phyloP scores from a whole-genome alignment of 2,797 vertebrate species.

The Carcharodon carcharias region DNA sequence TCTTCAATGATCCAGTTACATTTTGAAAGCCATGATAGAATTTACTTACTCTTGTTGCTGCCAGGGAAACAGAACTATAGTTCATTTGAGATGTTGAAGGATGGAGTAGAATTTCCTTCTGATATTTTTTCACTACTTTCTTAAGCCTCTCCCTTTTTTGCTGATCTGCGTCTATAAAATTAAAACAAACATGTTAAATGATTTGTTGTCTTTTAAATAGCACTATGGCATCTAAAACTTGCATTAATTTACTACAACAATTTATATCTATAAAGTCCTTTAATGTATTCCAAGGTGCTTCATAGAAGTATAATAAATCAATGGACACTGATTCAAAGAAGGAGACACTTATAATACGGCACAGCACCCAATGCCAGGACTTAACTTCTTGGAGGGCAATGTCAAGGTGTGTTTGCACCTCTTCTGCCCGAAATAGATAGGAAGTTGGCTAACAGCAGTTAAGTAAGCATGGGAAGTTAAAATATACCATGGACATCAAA shows the following conservation, averaged over 20 bases:
- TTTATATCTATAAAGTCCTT: neutral
- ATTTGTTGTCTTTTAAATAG: neutral
- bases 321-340: neutral
- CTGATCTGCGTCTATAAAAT: constrained; percentile 50
- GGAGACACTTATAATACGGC: neutral
- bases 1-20: neutral
- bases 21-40: neutral
- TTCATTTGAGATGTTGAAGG: constrained; percentile 3
- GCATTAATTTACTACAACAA: neutral
- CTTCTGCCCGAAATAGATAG: neutral
- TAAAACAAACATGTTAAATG: constrained; percentile 27
- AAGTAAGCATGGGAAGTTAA: neutral
- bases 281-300: neutral
- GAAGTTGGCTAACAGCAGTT: neutral
- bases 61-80: constrained; percentile 34
- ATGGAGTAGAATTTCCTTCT: constrained; percentile 40
- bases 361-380: neutral
- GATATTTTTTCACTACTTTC: constrained; percentile 45
- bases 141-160: constrained; percentile 51
- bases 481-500: neutral
- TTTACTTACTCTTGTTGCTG: constrained; percentile 40
- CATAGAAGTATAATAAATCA: neutral
- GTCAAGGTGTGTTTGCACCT: neutral
- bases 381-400: neutral
- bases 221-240: neutral